Evolutionary conservation across 2,888 invertebrate genomes (phyloP).

Genomic region (Gryllus longicercus): DNA sequence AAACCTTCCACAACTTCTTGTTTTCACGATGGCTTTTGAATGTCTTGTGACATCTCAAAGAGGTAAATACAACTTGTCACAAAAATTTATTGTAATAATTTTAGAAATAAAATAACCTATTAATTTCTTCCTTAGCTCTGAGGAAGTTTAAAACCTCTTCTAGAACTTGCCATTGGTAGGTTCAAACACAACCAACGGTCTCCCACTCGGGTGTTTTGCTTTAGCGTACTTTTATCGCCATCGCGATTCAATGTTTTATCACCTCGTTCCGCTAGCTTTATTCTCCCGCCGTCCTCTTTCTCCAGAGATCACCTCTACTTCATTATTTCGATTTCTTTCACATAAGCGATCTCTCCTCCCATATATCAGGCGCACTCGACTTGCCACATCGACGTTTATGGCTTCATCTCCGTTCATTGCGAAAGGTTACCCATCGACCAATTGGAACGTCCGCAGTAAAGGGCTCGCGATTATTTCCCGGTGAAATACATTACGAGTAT

Average conservation of each 20-base stretch:
- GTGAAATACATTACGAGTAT: constrained; percentile 8
- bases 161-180: no score
- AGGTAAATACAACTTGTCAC: no score
- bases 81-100: no score
- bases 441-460: not conserved
- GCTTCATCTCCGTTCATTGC: constrained; percentile 17
- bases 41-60: no score
- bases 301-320: not conserved
- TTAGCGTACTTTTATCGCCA: not conserved
- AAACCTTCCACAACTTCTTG: no score
- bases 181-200: no score
- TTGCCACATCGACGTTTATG: not conserved
- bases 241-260: not conserved
- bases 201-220: no score
- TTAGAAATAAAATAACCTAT: no score
- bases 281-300: not conserved
- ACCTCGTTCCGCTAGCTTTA: not conserved
- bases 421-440: not conserved
- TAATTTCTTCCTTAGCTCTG: no score
- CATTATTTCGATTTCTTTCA: not conserved
- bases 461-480: not conserved
- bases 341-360: constrained; percentile 8
- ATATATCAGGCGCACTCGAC: constrained; percentile 17
- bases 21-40: no score
- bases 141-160: no score